Evolutionary conservation across 2,888 invertebrate species (phyloP), one percentile per base, ranked within the genome.

Genomic region (Phyllotreta cruciferae): DNA sequence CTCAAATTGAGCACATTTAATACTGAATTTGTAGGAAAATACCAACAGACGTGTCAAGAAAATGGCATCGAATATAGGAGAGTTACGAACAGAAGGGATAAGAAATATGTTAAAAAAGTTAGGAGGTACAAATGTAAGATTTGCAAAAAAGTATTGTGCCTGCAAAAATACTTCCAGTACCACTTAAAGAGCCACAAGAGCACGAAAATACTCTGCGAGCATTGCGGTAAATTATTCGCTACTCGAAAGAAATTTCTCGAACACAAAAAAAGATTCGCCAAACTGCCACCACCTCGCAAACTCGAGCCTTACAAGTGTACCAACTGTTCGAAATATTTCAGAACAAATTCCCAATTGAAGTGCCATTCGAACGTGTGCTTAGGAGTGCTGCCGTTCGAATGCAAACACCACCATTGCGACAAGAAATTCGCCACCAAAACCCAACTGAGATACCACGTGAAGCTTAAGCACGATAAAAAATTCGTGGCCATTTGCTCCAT

Each of bases 381-480:
- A 34, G 78, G 79, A 3, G 66, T 69, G 13, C 70, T 79, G 42
- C 80, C 80, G 6, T 78, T 72, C 66, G 68, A 65, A 45, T 81
- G 81, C 64, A 75, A 74, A 65, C 65, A 70, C 49, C 62, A 66
- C 6, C 62, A 68, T 50, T 81, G 81, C 60, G 75, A 76, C 64
- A 80, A 80, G 61, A 77, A 77, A 67, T 81, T 80, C 70, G 70
- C 80, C 7, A 75, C 80, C 0, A 62, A 71, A 6, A 77, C 79
- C 0, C 80, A 79, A 73, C 66, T 81, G 36, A 81, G 79, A 66
- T 78, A 77, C 64, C 81, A 81, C 56, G 66, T 75, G 1, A 77
- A 77, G 69, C 61, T 80, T 6, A 79, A 80, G 63, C 81, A 81
- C 60, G 80, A 81, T 36, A 80, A 81, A 63, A 80, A 80, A 68